phyloP scores from a whole-genome alignment of 2,888 invertebrate species.

The Acrocyrtus sp. region DNA sequence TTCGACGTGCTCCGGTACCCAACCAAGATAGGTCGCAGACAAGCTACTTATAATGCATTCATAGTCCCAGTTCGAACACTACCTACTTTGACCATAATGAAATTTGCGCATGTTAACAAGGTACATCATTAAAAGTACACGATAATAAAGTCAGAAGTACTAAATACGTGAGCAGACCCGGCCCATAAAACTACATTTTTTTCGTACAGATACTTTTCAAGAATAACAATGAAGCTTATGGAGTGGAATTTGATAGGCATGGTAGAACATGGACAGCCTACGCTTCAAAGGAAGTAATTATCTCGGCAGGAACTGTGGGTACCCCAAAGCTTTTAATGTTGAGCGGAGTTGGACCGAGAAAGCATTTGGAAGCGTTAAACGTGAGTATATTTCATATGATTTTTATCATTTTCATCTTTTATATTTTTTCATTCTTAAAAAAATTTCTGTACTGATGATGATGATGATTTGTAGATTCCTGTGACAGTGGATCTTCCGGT shows the following conservation, averaged over 20 bases:
- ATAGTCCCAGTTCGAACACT: conserved; percentile 29
- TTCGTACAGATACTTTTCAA: conserved; percentile 46
- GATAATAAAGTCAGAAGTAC: background rate
- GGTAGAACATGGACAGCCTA: conserved; percentile 34
- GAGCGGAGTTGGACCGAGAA: conserved; percentile 34
- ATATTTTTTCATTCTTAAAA: background rate
- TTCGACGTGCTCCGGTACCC: conserved; percentile 35
- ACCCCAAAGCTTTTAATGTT: conserved; percentile 42
- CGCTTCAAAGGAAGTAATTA: conserved; percentile 54
- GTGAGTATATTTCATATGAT: too few species aligned
- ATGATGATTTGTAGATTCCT: conserved; percentile 55
- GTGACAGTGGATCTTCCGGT: conserved; percentile 47
- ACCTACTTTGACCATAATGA: conserved; percentile 16
- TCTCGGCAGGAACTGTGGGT: conserved; percentile 43
- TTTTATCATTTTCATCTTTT: background rate
- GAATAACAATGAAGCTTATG: conserved; percentile 40
- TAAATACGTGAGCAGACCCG: too few species aligned
- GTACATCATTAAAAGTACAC: background rate
- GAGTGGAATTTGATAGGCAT: conserved; percentile 57
- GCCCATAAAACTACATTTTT: background rate
- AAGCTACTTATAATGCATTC: conserved; percentile 50
- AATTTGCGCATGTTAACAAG: conserved; percentile 23
- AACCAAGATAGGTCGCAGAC: conserved; percentile 42
- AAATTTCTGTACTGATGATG: background rate
- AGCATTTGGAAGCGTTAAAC: conserved; percentile 37